Base-by-base conservation (phyloP, 2,113 vertebrate genomes). In the Ellobius talpinus region DNA sequence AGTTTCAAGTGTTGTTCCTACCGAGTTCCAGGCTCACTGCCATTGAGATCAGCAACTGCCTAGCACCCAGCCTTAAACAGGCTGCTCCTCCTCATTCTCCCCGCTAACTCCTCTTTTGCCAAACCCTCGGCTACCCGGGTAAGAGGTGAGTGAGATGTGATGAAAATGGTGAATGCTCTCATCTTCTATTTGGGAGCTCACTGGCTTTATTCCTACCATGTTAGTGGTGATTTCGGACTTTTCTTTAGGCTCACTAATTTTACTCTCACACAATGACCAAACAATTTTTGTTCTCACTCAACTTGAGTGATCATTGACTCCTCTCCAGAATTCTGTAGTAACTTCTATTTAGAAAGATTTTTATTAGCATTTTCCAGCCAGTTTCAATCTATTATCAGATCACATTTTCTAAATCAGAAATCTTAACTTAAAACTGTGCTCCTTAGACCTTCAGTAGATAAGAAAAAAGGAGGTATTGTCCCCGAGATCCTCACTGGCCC, bases 211-310 rank as follows among this genome's bases (percentile, higher is more conserved):
- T 94, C 31, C 47, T 79, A 39, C 10, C 50, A 89, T 45, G 61
- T 93, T 52, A 50, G 55, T 42, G 17, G 68, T 68, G 87, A 65
- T 85, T 92, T 92, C 93, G 87, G 63, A 91, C 13, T 45, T 91
- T 33, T 17, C n/a, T 81, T 85, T 29, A 86, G 47, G 63, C 12
- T 74, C 23, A 76, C 73, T 76, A 84, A 87, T 76, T 45, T 84
- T 52, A 39, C 1, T 3, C 26, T 94, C 50, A 31, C 33, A 50
- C 10, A 70, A 81, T 50, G 45, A 90, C 85, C 23, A 88, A n/a
- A 88, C 81, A 68, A 74, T 79, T 42, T 14, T 12, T 36, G 58
- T 36, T 77, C 45, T 10, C 42, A 89, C 23, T 58, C 42, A 52
- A 66, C 66, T 79, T 42, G n/a, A 61, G 23, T 45, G 17, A 70